These are phyloP conservation scores for Phengaris arion DNA, from an alignment of 2,888 invertebrate genomes.

Conservation along the genomic window DNA sequence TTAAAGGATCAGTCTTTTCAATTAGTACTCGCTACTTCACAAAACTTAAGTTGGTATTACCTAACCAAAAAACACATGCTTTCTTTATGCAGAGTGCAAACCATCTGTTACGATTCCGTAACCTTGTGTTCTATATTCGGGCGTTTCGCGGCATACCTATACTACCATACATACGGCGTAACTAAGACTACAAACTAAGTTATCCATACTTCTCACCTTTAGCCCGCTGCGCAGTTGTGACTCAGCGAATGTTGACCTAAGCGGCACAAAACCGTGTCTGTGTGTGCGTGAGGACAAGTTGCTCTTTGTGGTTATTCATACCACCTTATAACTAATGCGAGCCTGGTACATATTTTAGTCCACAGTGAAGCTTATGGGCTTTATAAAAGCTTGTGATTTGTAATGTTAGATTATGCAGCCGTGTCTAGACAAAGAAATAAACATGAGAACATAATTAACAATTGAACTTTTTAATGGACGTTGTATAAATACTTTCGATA, in stretches of 20 bases:
- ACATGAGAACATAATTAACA: not conserved
- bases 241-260: constrained; percentile 65
- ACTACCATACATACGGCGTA: too few relatives aligned
- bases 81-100: not conserved
- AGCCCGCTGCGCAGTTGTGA: constrained; percentile 53
- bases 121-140: constrained; percentile 4
- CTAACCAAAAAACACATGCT: not conserved
- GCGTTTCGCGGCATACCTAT: not conserved
- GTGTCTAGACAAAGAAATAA: constrained; percentile 33
- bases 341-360: constrained; percentile 45
- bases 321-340: constrained; percentile 45
- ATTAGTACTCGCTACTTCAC: not conserved
- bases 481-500: too few relatives aligned
- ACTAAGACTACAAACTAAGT: not conserved
- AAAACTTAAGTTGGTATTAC: not conserved
- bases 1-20: constrained; percentile 3
- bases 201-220: constrained; percentile 43
- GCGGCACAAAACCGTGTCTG: constrained; percentile 43
- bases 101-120: not conserved
- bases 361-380: constrained; percentile 39
- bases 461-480: too few relatives aligned
- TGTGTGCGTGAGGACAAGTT: constrained; percentile 37
- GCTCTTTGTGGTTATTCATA: constrained; percentile 38
- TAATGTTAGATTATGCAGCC: constrained; percentile 29
- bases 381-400: constrained; percentile 33